Percentiles rank a stretch among this genome's conserved stretches.
Conservation (phyloP, 2,888 invertebrate species). For the Adelognathus sp. region DNA sequence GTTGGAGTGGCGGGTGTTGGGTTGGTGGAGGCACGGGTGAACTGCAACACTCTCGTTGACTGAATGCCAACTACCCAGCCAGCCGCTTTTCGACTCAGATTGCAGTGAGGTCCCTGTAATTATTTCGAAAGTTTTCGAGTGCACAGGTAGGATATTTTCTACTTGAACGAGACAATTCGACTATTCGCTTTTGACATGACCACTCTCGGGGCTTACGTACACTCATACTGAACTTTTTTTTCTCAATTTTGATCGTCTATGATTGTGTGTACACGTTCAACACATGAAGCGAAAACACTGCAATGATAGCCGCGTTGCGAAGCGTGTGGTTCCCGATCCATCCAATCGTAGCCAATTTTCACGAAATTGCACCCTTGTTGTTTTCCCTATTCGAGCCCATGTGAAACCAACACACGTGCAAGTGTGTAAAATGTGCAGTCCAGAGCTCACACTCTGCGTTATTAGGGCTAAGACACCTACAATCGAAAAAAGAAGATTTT, state of each 20-base stretch:
- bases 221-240: neutral
- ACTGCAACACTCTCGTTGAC: constrained; percentile 57
- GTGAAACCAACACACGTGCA: too few relatives aligned
- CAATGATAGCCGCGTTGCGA: too few relatives aligned
- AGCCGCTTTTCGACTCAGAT: constrained; percentile 74
- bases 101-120: constrained; percentile 75
- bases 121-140: constrained; percentile 77
- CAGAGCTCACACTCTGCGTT: too few relatives aligned
- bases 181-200: neutral
- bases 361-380: too few relatives aligned
- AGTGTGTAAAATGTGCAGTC: too few relatives aligned
- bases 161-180: constrained; percentile 43
- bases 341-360: too few relatives aligned
- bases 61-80: constrained; percentile 50
- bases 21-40: constrained; percentile 39
- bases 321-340: too few relatives aligned
- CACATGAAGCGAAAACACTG: too few relatives aligned
- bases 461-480: too few relatives aligned
- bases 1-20: constrained; percentile 59
- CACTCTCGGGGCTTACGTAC: neutral
- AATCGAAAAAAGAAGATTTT: too few relatives aligned
- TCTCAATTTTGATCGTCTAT: neutral
- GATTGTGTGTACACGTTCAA: neutral
- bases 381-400: too few relatives aligned
- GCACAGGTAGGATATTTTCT: constrained; percentile 27